Base-by-base conservation (phyloP, 2,797 vertebrate species). In the Anolis apletophallus region DNA sequence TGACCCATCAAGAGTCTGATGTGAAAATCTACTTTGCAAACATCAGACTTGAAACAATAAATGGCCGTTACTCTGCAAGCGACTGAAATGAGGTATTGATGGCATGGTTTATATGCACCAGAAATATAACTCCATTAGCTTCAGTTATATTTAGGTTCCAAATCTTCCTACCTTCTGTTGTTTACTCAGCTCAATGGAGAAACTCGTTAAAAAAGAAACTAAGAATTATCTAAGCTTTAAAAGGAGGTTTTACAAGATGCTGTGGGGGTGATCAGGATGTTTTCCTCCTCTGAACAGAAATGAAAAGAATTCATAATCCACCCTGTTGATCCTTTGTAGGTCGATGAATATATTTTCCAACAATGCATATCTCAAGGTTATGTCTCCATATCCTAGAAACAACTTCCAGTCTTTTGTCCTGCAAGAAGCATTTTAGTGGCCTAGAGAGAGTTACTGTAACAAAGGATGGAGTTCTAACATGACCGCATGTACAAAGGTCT, bases 91-190 rank as follows among this genome's bases (percentile, higher is more conserved):
- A 93, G 89, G 85, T 94, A 93, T 93, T 91, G 87, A 93, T 90
- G 88, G 80, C 80, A 90, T 75, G 85, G 88, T 92, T 94, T 92
- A 88, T 93, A 94, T 92, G 91, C 88, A 83, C 90, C 88, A 92
- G 89, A 95, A 94, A 92, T 90, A 90, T 79, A 92, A 88, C 82
- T 87, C 89, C 89, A 94, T 91, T 90, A 90, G 88, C 77, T 85
- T 91, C 87, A 81, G 67, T 81, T 94, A 91, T 92, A 93, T 92
- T 93, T 94, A 94, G 93, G 85, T 55, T 94, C 89, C 92, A 90
- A 90, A 93, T 89, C 89, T 94, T 93, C 73, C 75, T 88, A 91
- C 85, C 88, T 93, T 93, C 93, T 93, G 88, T 83, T 92, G 90
- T 93, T 95, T 94, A 91, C 85, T 77, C 91, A 93, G 85, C 74